Evolutionary conservation across 2,888 invertebrate species (phyloP), one percentile per base, ranked within the genome.

Genomic region (Epinotia bilunana): DNA sequence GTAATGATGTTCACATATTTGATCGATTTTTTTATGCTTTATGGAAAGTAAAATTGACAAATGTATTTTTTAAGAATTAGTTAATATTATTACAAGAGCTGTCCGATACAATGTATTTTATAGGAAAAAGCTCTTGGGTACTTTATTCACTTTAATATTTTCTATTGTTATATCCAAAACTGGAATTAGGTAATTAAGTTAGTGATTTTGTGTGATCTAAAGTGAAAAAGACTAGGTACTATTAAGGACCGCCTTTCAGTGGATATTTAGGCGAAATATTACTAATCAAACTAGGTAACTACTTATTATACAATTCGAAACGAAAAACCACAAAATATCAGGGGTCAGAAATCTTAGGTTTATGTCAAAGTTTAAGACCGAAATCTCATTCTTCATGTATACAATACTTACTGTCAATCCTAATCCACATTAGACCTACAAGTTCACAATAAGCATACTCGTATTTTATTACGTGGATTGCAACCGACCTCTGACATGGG

Each of bases 401-500:
- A 33, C 33, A 33, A 33, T 39, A 39, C 23, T 11, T 12, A 20
- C 9, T 12, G 3, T 9, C 60, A 20, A 67, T 67, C 55, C 13
- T 39, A 57, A 39, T 64, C 16, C 49, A 39, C 18, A 12, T 18
- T 7, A 43, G n/a, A 53, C 46, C 53, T 53, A 13, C 55, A 49
- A 23, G 16, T 53, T 39, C 12, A 28, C 12, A 20, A 53, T 65
- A 53, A n/a, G 20, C 23, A 58, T 57, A 58, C 33, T 12, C 53
- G 18, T 65, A 65, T 65, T 65, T 68, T 68, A 68, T 68, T 2
- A 43, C 57, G 11, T 11, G 58, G 60, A 69, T 69, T 23, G 46
- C 69, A 68, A 58, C 9, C 58, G 46, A 69, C 58, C 69, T 69
- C 28, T 60, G 69, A 69, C 58, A 60, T 69, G 60, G 60, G 69